Conservation (phyloP, 2,888 invertebrate genomes). For the Steinernema hermaphroditum region DNA sequence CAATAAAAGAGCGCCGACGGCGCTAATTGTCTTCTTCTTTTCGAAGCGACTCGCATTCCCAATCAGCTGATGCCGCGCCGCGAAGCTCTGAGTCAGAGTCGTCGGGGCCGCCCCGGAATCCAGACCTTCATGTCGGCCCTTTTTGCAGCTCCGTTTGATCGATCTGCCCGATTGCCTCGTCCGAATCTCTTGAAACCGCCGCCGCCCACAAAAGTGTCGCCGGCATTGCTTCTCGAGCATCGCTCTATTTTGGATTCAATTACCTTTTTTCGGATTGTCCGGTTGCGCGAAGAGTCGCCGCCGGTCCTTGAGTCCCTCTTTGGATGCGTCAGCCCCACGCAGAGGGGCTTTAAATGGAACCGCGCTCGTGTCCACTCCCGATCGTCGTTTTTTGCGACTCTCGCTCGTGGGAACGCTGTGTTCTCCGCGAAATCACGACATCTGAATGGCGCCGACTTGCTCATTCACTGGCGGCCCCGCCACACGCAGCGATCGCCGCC, state of each 20-base stretch:
- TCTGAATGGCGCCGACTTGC: not conserved
- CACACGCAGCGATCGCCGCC: not conserved
- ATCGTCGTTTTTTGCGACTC: not conserved
- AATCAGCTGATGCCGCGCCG: not conserved
- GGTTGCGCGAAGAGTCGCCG: not conserved
- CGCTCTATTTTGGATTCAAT: constrained; percentile 3
- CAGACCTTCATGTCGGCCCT: too few species aligned
- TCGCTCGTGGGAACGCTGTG: not conserved
- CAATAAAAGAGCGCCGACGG: constrained; percentile 28
- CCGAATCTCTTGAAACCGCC: too few species aligned
- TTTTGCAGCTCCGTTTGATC: too few species aligned
- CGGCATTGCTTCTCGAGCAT: too few species aligned
- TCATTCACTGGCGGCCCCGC: not conserved
- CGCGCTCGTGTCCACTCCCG: constrained; percentile 5
- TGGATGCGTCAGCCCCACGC: constrained; percentile 12
- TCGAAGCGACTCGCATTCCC: not conserved
- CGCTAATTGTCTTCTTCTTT: constrained; percentile 21
- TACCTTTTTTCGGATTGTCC: constrained; percentile 16
- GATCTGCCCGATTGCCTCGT: too few species aligned
- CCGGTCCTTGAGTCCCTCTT: not conserved
- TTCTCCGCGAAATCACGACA: constrained; percentile 23
- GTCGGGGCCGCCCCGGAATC: not conserved
- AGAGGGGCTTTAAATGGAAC: constrained; percentile 24
- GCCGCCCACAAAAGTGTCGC: too few species aligned
- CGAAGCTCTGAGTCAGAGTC: constrained; percentile 4